Evolutionary conservation across 2,797 vertebrate genomes (phyloP).

Genomic region (Fistularia commersonii): DNA sequence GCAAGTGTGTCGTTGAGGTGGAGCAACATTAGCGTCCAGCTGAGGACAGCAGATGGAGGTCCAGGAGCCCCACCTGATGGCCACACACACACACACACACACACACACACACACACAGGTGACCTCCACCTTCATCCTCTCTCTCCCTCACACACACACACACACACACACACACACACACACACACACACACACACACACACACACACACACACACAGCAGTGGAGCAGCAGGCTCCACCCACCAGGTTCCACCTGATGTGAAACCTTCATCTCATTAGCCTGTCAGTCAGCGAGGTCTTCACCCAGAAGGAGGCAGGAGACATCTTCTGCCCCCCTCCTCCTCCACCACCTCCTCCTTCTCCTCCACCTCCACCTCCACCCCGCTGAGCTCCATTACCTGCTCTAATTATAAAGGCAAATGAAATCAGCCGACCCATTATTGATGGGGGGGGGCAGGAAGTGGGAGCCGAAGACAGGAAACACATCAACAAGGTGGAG

Average conservation of each 20-base stretch:
- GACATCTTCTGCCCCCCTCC: slow-evolving; percentile 10
- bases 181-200: slow-evolving; percentile 20
- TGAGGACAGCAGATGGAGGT: slow-evolving; percentile 68
- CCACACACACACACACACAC: slow-evolving; percentile 63
- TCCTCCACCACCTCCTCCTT: no score
- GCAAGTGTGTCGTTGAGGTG: slow-evolving; percentile 58
- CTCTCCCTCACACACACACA: no score
- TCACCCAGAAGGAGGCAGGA: slow-evolving; percentile 71
- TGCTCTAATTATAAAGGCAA: slow-evolving; percentile 89
- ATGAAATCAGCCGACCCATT: slow-evolving; percentile 86
- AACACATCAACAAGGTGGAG: slow-evolving; percentile 1
- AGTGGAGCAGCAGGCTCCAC: slow-evolving; percentile 59
- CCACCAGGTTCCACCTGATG: slow-evolving; percentile 72
- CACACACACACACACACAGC: slow-evolving; percentile 45
- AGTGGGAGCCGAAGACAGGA: slow-evolving; percentile 9
- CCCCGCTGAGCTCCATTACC: slow-evolving; percentile 84
- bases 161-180: slow-evolving; percentile 3
- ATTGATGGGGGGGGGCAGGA: slow-evolving; percentile 69
- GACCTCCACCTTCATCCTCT: no score
- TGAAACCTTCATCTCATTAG: slow-evolving; percentile 80
- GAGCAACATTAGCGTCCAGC: slow-evolving; percentile 66
- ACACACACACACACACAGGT: no score
- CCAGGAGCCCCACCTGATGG: no score
- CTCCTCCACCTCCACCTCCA: slow-evolving; percentile 38
- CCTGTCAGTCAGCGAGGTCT: slow-evolving; percentile 74